Conservation (phyloP, 2,113 vertebrate species). For the Brachyhypopomus gauderio region DNA sequence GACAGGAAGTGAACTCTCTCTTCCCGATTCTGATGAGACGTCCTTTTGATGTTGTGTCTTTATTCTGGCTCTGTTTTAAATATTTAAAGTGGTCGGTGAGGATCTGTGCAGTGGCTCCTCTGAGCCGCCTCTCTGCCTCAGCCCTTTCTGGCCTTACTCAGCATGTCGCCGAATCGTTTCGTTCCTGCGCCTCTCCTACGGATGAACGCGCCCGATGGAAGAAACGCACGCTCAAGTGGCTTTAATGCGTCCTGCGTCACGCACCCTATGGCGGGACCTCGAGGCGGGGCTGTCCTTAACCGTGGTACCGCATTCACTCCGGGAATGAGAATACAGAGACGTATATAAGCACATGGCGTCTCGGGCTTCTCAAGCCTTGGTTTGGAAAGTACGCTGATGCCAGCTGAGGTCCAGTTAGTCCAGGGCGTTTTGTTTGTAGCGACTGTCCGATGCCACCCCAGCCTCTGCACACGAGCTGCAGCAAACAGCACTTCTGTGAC, state of each 20-base stretch:
- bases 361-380: neutral
- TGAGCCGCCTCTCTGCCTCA: neutral
- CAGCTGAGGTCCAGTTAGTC: neutral
- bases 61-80: conserved; percentile 8
- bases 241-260: conserved; percentile 12
- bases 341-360: neutral
- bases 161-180: neutral
- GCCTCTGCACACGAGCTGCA: neutral
- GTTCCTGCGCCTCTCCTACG: neutral
- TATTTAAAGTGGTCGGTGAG: neutral
- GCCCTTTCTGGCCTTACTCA: conserved; percentile 6
- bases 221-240: conserved; percentile 13
- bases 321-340: neutral
- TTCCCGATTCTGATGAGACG: neutral
- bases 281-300: conserved; percentile 17
- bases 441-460: neutral
- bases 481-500: neutral
- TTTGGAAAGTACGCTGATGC: neutral
- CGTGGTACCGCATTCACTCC: neutral
- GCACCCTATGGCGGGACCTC: neutral
- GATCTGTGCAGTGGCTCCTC: neutral
- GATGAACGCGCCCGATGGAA: conserved; percentile 17
- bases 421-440: neutral
- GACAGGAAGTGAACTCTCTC: conserved; percentile 5
- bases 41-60: conserved; percentile 7